Base-by-base conservation (phyloP, 2,113 vertebrate genomes). In the Sialia sialis region DNA sequence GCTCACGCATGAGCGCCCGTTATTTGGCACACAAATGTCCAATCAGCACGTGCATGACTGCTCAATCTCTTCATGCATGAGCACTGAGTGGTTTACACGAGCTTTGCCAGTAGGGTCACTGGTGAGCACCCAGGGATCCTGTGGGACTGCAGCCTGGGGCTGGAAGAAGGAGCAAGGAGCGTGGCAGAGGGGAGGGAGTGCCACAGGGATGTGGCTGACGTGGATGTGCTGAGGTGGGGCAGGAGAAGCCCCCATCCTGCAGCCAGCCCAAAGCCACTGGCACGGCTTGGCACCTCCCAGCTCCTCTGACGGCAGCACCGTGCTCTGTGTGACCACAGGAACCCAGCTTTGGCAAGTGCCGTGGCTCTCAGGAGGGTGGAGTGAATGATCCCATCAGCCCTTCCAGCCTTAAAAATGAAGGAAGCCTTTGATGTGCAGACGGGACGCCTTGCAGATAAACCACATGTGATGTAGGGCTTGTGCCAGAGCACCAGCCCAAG, bases 171-270 rank as follows among this genome's bases (percentile, higher is more conserved):
- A 68, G 63, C 38, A 34, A 4, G 58, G 63, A 91, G 36, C 2
- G 0, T 2, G 34, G 73, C 59, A 56, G 59, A 43, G 81, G 2
- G 4, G 56, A 87, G 41, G 51, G 32, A 19, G 32, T 2, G 21
- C 32, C 2, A 4, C 0, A 0, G 55, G 19, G 66, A 16, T 0
- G 1, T 6, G 43, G 60, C 79, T 78, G 69, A 39, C 1, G 5
- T 32, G 55, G 36, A 11, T 16, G 79, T 73, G 43, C 82, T 34
- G 54, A 3, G 7, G 27, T 2, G 21, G 22, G 20, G 58, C 44
- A 13, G 63, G 59, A 81, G 73, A 70, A 82, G 15, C 10, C 4
- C 46, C 21, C 18, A n/a, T 7, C 19, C 21, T 30, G 43, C 70
- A 70, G n/a, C 46, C 48, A 58, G 32, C 48, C 60, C 86, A 54